Conservation (phyloP, 2,113 vertebrate species). For the Pangasianodon gigas region DNA sequence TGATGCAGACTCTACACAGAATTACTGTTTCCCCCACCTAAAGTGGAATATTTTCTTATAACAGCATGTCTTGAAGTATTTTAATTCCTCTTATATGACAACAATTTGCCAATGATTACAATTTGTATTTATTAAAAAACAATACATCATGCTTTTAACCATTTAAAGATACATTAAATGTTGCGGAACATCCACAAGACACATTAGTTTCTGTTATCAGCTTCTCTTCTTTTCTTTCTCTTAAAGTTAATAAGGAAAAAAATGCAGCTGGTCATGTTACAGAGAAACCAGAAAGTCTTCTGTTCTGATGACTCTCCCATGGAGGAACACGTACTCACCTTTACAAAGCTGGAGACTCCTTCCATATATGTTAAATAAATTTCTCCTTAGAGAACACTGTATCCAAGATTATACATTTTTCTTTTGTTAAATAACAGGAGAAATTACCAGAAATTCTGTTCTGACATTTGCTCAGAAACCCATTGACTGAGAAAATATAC, state of each 20-base stretch:
- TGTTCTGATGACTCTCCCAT: background rate
- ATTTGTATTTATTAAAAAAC: background rate
- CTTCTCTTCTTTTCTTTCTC: background rate
- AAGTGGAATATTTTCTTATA: background rate
- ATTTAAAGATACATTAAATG: background rate
- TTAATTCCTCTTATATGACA: background rate
- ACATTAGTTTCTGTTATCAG: background rate
- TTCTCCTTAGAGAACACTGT: background rate
- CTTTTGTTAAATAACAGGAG: background rate
- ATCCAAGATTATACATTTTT: constrained; percentile 1
- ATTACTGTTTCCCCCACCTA: background rate
- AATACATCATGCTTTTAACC: background rate
- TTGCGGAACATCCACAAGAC: background rate
- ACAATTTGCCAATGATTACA: too few relatives aligned
- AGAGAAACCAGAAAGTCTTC: background rate
- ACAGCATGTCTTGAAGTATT: background rate
- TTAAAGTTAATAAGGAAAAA: background rate
- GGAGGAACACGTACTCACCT: background rate
- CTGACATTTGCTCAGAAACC: constrained; percentile 5
- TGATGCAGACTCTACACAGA: background rate
- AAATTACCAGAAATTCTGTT: constrained; percentile 2
- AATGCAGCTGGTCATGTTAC: background rate
- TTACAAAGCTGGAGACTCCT: background rate
- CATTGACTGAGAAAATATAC: constrained; percentile 7
- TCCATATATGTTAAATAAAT: background rate